phyloP scores from a whole-genome alignment of 2,888 invertebrate genomes.

The Drosophila anomelani region DNA sequence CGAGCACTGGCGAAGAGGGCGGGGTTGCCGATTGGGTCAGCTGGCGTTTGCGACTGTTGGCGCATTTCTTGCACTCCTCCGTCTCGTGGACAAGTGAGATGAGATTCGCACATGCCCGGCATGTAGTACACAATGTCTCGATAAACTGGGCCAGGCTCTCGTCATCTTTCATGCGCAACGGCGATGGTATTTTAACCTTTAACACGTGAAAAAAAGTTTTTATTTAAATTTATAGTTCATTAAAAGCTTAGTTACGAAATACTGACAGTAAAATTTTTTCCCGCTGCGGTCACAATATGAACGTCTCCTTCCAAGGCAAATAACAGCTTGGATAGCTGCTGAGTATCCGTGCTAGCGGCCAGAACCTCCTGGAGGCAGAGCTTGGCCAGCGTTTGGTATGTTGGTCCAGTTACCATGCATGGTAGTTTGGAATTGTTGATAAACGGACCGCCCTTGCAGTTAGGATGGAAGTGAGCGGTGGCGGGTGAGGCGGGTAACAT shows the following conservation, averaged over 20 bases:
- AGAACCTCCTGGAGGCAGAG: constrained; percentile 84
- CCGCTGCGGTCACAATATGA: constrained; percentile 84
- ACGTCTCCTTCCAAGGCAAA: constrained; percentile 84
- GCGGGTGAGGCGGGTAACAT: constrained; percentile 86
- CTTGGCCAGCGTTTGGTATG: constrained; percentile 84
- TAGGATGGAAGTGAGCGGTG: constrained; percentile 85
- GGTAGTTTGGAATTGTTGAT: constrained; percentile 85
- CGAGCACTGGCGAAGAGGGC: constrained; percentile 76
- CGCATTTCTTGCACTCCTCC: constrained; percentile 85
- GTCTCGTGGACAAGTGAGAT: constrained; percentile 84
- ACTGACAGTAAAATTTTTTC: constrained; percentile 84
- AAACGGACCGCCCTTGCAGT: constrained; percentile 86
- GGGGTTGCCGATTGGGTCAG: constrained; percentile 72
- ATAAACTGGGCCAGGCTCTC: constrained; percentile 83
- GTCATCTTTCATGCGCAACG: constrained; percentile 83
- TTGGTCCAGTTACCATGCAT: constrained; percentile 85
- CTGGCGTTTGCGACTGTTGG: constrained; percentile 78
- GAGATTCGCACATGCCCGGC: constrained; percentile 84
- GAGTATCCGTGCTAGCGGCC: constrained; percentile 84
- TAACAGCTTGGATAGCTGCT: constrained; percentile 82
- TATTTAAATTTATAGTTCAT: not conserved
- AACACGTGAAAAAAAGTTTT: not conserved
- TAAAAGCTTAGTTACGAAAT: fast-evolving
- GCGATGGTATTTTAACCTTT: constrained; percentile 84
- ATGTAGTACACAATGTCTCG: constrained; percentile 83